Conservation (phyloP, 2,888 invertebrate species). For the Lithodes maja region DNA sequence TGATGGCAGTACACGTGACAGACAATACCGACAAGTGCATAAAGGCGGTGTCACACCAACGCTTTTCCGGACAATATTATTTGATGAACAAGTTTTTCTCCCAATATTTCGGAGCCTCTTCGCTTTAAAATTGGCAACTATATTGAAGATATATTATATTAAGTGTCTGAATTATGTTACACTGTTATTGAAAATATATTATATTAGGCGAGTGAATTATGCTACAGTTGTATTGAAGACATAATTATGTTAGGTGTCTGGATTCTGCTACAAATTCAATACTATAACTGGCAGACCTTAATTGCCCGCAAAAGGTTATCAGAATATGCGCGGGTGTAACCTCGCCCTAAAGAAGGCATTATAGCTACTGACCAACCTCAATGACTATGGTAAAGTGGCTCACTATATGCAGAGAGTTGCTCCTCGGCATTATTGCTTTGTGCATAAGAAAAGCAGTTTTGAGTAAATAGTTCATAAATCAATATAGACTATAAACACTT, state of each 20-base stretch:
- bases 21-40: not conserved
- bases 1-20: slow-evolving; percentile 4
- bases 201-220: too few species aligned
- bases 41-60: not conserved
- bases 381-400: not conserved
- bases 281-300: too few species aligned
- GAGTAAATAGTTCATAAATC: not conserved
- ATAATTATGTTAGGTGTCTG: too few species aligned
- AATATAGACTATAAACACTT: not conserved
- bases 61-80: not conserved
- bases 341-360: not conserved
- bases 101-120: not conserved
- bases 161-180: too few species aligned
- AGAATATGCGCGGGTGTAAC: too few species aligned
- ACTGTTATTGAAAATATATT: too few species aligned
- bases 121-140: too few species aligned
- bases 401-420: not conserved
- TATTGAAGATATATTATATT: too few species aligned
- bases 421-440: not conserved
- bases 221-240: too few species aligned
- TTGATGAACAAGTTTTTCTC: not conserved
- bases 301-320: too few species aligned
- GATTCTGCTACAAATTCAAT: too few species aligned
- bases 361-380: not conserved
- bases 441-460: not conserved